Evolutionary conservation across 2,797 vertebrate genomes (phyloP).

Genomic region (Sebastiscus tertius): DNA sequence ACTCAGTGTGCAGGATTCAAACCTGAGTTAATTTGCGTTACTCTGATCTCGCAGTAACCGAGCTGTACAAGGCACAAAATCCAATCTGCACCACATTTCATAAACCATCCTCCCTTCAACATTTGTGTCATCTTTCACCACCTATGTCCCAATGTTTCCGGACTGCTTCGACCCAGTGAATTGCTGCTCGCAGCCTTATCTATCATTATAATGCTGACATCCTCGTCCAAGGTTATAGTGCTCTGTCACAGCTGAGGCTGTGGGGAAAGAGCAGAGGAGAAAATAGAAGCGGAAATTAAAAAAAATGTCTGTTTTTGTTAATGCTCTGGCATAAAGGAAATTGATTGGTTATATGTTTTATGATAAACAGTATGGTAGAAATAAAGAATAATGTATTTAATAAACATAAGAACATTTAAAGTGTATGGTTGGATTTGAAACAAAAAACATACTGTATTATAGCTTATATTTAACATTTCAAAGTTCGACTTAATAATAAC

Average conservation of each 20-base stretch:
- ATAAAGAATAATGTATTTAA: neutral
- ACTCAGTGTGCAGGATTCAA: neutral
- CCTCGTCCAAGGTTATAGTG: constrained; percentile 13
- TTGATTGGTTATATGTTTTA: neutral
- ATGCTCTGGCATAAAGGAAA: neutral
- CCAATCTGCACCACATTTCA: neutral
- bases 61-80: neutral
- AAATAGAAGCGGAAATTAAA: neutral
- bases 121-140: neutral
- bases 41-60: neutral
- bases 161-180: neutral
- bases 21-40: neutral
- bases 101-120: neutral
- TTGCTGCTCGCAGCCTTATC: constrained; percentile 12
- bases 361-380: neutral
- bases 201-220: constrained; percentile 62
- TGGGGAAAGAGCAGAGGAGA: neutral
- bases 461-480: neutral
- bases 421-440: neutral
- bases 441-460: neutral
- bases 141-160: neutral
- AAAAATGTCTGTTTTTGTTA: neutral
- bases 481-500: neutral
- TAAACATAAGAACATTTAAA: neutral
- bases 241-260: neutral